phyloP scores from a whole-genome alignment of 1,140 invertebrate species.

The Cyclina sinensis region DNA sequence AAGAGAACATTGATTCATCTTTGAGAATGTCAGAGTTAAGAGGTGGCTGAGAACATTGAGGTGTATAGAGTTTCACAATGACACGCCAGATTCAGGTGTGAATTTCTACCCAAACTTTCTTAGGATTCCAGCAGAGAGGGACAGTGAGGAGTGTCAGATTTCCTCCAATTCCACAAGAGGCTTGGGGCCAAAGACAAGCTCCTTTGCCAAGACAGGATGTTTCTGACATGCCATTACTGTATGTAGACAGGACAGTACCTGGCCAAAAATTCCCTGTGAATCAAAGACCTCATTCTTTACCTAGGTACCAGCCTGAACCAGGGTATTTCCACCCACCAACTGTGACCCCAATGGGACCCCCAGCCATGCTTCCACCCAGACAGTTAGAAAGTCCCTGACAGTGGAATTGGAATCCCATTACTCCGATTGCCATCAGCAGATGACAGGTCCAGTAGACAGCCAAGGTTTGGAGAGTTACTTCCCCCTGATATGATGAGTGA shows the following conservation, averaged over 20 bases:
- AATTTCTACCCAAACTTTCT: conserved; percentile 77
- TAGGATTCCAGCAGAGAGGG: conserved; percentile 77
- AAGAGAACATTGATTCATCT: conserved; percentile 57
- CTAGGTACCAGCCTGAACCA: conserved; percentile 21
- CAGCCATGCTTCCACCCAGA: neutral
- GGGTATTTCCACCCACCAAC: conserved; percentile 58
- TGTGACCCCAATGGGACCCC: neutral
- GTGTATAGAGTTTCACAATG: conserved; percentile 51
- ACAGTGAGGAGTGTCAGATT: conserved; percentile 69
- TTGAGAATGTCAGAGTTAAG: conserved; percentile 57
- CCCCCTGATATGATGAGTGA: conserved; percentile 71
- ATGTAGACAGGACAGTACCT: conserved; percentile 67
- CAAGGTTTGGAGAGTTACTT: conserved; percentile 74
- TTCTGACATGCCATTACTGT: conserved; percentile 74
- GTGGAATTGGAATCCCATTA: conserved; percentile 72
- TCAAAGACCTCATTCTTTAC: conserved; percentile 25
- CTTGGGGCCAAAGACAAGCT: conserved; percentile 64
- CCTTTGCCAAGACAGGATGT: conserved; percentile 23
- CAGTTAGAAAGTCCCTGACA: conserved; percentile 41
- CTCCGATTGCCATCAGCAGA: conserved; percentile 68
- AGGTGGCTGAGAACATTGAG: conserved; percentile 50
- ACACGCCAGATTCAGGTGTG: neutral
- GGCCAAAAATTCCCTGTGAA: conserved; percentile 47
- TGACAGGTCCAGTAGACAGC: conserved; percentile 55
- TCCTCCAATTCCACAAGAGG: conserved; percentile 73